Percentiles rank a stretch among this genome's conserved stretches.
These are phyloP conservation scores for Hirundichthys speculiger DNA, from an alignment of 2,113 vertebrate genomes.

Conservation along the genomic window DNA sequence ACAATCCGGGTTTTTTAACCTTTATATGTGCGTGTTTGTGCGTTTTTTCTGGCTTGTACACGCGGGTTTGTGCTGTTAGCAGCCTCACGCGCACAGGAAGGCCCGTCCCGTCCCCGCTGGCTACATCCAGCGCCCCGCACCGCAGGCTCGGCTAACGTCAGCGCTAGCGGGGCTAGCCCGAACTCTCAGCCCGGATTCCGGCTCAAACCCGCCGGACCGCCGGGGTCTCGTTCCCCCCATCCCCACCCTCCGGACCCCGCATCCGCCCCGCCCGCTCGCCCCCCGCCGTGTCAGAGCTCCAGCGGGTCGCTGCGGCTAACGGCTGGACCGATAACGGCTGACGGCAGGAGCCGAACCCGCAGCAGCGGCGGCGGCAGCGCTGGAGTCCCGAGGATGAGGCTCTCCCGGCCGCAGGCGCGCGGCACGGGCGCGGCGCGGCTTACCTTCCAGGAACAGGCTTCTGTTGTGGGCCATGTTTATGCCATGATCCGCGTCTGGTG, in stretches of 20 bases:
- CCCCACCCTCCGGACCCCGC: too few species aligned
- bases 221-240: too few species aligned
- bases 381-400: background rate
- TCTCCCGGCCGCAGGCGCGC: background rate
- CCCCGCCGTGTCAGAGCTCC: too few species aligned
- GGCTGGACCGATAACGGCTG: conserved; percentile 8
- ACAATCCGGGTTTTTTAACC: background rate
- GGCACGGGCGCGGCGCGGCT: conserved; percentile 43
- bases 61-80: background rate
- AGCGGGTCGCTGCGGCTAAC: too few species aligned
- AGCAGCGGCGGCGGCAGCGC: background rate
- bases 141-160: conserved; percentile 37
- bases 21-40: background rate
- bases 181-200: background rate
- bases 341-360: conserved; percentile 1
- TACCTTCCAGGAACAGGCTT: conserved; percentile 81
- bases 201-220: background rate
- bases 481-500: conserved; percentile 68
- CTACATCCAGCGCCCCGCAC: conserved; percentile 20
- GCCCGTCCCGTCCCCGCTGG: conserved; percentile 21
- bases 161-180: conserved; percentile 46
- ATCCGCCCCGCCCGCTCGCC: too few species aligned
- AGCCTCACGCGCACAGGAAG: conserved; percentile 26
- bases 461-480: conserved; percentile 81
- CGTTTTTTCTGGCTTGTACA: background rate